Conservation (phyloP, 2,797 vertebrate genomes). For the Spinus pinus region DNA sequence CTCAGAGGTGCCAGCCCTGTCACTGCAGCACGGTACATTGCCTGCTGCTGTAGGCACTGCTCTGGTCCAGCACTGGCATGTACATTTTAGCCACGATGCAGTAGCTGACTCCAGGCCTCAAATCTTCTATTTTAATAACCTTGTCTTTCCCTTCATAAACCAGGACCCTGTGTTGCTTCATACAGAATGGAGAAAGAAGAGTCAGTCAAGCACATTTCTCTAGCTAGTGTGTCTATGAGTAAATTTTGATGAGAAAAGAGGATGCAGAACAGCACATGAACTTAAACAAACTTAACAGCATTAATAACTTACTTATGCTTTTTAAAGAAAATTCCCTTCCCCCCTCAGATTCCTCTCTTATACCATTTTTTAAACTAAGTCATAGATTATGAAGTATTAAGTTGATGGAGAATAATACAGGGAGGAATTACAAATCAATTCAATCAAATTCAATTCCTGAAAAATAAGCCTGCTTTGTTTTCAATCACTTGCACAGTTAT, state of each 20-base stretch:
- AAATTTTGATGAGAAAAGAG: neutral
- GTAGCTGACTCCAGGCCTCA: slow-evolving; percentile 39
- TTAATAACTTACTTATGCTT: neutral
- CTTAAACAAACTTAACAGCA: neutral
- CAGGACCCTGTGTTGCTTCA: slow-evolving; percentile 58
- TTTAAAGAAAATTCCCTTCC: neutral
- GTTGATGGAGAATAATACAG: neutral
- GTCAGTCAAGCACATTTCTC: neutral
- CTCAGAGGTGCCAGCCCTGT: neutral
- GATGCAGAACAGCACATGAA: neutral
- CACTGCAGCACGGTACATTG: slow-evolving; percentile 10
- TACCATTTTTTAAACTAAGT: neutral
- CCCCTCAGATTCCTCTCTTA: fast-evolving
- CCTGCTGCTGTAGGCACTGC: slow-evolving; percentile 61
- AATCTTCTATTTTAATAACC: slow-evolving; percentile 41
- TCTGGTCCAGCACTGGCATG: slow-evolving; percentile 16
- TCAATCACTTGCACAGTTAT: neutral
- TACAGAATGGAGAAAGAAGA: neutral
- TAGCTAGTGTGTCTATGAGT: neutral
- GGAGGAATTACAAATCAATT: neutral
- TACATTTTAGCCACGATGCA: slow-evolving; percentile 53
- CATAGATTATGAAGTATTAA: neutral
- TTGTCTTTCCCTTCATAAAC: slow-evolving; percentile 61
- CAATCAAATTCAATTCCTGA: neutral
- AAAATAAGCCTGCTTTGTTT: neutral